Evolutionary conservation across 1,140 invertebrate genomes (phyloP).

Genomic region (Platyscapa corneri): DNA sequence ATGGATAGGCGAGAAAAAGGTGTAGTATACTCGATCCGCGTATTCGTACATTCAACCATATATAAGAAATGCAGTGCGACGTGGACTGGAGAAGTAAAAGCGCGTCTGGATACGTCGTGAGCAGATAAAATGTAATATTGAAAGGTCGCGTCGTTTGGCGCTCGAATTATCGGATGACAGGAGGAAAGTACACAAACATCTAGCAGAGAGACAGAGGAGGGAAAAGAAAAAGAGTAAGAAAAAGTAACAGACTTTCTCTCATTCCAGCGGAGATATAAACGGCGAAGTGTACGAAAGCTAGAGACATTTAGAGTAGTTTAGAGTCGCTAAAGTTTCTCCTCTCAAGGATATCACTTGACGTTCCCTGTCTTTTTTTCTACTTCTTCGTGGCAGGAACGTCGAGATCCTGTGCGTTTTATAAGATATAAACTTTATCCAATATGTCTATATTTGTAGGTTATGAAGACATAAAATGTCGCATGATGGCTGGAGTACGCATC

Average conservation of each 20-base stretch:
- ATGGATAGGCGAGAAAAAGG: constrained; percentile 20
- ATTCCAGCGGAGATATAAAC: constrained; percentile 52
- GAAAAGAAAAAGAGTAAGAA: not conserved
- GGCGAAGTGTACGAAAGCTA: constrained; percentile 57
- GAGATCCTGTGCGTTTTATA: constrained; percentile 61
- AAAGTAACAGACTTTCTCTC: not conserved
- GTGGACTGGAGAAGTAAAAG: constrained; percentile 15
- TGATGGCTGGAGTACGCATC: constrained; percentile 38
- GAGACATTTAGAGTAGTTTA: constrained; percentile 67
- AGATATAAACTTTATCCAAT: constrained; percentile 60
- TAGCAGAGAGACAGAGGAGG: no score
- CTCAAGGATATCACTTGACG: constrained; percentile 20
- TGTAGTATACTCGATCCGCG: not conserved
- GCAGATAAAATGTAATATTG: constrained; percentile 48
- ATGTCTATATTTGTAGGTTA: constrained; percentile 55
- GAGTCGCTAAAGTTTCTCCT: constrained; percentile 59
- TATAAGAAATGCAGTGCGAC: constrained; percentile 42
- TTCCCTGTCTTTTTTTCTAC: constrained; percentile 37
- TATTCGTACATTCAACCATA: not conserved
- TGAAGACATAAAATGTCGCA: constrained; percentile 14
- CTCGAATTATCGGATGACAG: constrained; percentile 44
- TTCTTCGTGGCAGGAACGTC: constrained; percentile 34
- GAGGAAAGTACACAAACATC: not conserved
- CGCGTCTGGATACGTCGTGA: not conserved
- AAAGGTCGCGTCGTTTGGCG: constrained; percentile 24